Percentiles rank a stretch among this genome's conserved stretches.
Evolutionary conservation across 2,888 invertebrate genomes (phyloP).

Genomic region (Leucoptera coffeella): DNA sequence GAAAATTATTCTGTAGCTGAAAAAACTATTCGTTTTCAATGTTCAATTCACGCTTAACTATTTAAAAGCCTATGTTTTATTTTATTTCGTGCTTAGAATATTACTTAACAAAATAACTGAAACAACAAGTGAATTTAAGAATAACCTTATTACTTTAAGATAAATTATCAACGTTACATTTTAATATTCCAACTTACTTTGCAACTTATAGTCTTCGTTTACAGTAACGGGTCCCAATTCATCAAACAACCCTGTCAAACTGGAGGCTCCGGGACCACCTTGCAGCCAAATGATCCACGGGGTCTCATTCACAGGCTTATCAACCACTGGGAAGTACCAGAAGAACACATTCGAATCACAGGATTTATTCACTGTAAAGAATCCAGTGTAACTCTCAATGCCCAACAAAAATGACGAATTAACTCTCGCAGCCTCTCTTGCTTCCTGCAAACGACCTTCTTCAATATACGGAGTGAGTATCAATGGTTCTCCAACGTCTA

Average conservation of each 20-base stretch:
- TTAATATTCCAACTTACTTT: slow-evolving; percentile 14
- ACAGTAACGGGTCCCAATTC: slow-evolving; percentile 32
- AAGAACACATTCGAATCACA: slow-evolving; percentile 74
- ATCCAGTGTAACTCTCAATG: slow-evolving; percentile 45
- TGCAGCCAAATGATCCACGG: slow-evolving; percentile 86
- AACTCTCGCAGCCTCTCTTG: slow-evolving; percentile 20
- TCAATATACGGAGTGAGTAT: slow-evolving; percentile 30
- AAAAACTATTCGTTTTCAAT: no score
- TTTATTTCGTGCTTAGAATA: no score
- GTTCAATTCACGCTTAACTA: no score
- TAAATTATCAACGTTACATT: no score
- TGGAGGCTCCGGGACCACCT: slow-evolving; percentile 79
- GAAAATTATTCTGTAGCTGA: no score
- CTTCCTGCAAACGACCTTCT: slow-evolving; percentile 22
- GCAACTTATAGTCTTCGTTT: slow-evolving; percentile 8
- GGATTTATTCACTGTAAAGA: slow-evolving; percentile 65
- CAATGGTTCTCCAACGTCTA: slow-evolving; percentile 20
- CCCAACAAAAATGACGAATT: slow-evolving; percentile 21
- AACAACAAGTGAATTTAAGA: no score
- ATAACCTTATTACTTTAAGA: no score
- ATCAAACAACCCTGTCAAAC: slow-evolving; percentile 36
- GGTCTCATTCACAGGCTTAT: slow-evolving; percentile 24
- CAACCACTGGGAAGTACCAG: slow-evolving; percentile 69
- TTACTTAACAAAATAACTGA: no score
- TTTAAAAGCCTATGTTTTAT: no score